Evolutionary conservation across 2,113 vertebrate genomes (phyloP), one percentile per base, ranked within the genome.

Genomic region (Trochalopteron elliotii): DNA sequence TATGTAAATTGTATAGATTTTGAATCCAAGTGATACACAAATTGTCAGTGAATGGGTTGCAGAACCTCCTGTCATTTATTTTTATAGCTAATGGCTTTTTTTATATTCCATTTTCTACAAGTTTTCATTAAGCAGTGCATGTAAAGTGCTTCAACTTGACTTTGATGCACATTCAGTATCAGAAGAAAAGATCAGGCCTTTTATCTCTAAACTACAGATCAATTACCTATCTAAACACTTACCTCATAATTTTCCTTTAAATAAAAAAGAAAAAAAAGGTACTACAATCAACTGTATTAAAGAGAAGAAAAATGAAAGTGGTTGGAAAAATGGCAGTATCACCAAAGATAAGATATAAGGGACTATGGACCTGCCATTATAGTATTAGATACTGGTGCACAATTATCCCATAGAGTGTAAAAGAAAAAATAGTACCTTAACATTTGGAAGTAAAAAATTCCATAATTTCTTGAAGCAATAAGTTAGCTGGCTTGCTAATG

Each of bases 171-270:
- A 64, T 79, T 93, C 69, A 67, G 55, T 89, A 91, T 96, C 96
- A 96, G 77, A 97, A 91, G 83, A 78, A 95, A 96, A 83, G 91
- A 96, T 95, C 93, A 95, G 70, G 44, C 44, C 78, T 95, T 97
- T 97, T 92, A 95, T 97, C 94, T 95, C 72, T 68, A 93, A 96
- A 89, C 87, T 87, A 80, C 88, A 76, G 83, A 91, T 96, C 93
- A 95, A 96, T 97, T 97, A 85, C 97, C 89, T 96, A 97, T 96
- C 96, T 91, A 95, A 93, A 78, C 75, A 93, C 87, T 92, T 97
- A 91, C 83, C 39, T 92, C 77, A 72, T 95, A 83, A 95, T 95
- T 97, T 94, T 97, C 37, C 63, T 94, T 97, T 86, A 96, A 94
- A 95, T 86, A 91, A 89, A 79, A 79, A 53, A 49, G 6, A 49